Conservation (phyloP, 2,797 vertebrate species). For the Macrochelys suwanniensis region DNA sequence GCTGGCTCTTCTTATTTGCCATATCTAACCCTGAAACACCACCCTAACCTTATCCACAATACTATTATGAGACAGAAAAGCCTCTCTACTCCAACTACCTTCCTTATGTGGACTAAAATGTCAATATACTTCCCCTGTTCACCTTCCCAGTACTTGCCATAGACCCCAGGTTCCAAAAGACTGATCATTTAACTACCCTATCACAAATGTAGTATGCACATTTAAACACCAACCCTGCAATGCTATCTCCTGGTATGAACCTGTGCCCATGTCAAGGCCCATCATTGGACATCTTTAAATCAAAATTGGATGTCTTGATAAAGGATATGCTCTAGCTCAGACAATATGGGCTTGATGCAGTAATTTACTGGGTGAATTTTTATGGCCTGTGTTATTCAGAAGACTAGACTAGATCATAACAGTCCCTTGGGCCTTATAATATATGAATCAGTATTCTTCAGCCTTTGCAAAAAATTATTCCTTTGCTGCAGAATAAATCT, state of each 20-base stretch:
- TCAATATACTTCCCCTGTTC: background rate
- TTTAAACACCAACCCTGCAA: background rate
- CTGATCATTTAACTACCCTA: fast-evolving
- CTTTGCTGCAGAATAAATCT: background rate
- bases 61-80: background rate
- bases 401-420: background rate
- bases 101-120: background rate
- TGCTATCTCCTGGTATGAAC: background rate
- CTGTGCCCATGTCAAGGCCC: background rate
- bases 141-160: background rate
- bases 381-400: background rate
- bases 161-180: background rate
- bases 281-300: background rate
- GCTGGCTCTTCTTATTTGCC: background rate
- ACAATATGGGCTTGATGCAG: background rate
- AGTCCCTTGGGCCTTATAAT: background rate
- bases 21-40: background rate
- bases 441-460: background rate
- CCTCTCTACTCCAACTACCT: background rate
- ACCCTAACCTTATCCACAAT: background rate
- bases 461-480: background rate
- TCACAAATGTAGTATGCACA: background rate
- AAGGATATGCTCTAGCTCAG: constrained; percentile 11
- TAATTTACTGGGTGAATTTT: background rate
- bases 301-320: background rate